Conservation (phyloP, 2,113 vertebrate species). For the Mugil cephalus region DNA sequence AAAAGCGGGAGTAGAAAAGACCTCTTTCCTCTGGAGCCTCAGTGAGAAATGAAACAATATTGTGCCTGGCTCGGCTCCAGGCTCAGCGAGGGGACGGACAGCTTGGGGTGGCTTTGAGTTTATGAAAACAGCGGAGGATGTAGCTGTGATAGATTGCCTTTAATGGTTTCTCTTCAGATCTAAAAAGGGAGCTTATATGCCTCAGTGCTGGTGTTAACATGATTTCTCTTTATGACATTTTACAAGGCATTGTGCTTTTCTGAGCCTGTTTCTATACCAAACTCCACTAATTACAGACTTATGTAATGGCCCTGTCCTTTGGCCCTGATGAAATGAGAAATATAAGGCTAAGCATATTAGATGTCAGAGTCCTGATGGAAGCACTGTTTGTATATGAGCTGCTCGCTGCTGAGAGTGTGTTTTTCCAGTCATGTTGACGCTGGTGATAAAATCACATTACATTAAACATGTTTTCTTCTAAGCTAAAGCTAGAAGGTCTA, state of each 20-base stretch:
- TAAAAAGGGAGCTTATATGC: constrained; percentile 56
- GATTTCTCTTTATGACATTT: constrained; percentile 46
- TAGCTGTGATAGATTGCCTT: constrained; percentile 51
- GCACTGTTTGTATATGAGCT: constrained; percentile 29
- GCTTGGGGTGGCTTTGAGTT: constrained; percentile 59
- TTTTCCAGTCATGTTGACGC: constrained; percentile 23
- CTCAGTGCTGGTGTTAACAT: constrained; percentile 47
- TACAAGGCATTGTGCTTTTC: constrained; percentile 49
- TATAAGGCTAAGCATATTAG: constrained; percentile 26
- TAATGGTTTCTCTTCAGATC: constrained; percentile 36
- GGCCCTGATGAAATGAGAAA: constrained; percentile 43
- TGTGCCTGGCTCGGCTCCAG: constrained; percentile 61
- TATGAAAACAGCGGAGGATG: constrained; percentile 73
- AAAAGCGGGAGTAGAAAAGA: constrained; percentile 34
- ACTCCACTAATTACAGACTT: constrained; percentile 61
- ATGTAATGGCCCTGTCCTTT: constrained; percentile 48
- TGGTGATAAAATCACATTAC: constrained; percentile 43
- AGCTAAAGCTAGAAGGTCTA: constrained; percentile 35
- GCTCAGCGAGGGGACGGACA: constrained; percentile 31
- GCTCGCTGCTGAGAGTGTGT: not conserved
- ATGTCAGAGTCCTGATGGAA: constrained; percentile 26
- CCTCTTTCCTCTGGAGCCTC: constrained; percentile 38
- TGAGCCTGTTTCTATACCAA: constrained; percentile 61
- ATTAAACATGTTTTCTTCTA: constrained; percentile 36
- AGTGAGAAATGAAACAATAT: constrained; percentile 68